Base-by-base conservation (phyloP, 2,888 invertebrate species). In the Drepanosiphum platanoidis region DNA sequence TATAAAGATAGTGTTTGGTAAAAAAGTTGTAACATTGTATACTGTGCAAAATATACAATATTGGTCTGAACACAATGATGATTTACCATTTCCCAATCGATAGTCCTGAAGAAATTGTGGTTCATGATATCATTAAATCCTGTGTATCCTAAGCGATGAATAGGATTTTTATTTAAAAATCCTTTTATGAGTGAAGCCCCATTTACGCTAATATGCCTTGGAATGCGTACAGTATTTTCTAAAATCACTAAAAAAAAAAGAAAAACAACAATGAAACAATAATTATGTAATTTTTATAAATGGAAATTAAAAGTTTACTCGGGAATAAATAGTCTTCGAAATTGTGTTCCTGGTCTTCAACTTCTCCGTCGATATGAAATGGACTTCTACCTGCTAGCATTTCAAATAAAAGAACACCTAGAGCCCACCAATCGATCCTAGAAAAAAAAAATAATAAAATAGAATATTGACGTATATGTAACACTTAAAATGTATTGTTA, bases 71-170 rank as follows among this genome's bases (percentile, higher is more conserved):
- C n/a, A n/a, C n/a, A n/a, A n/a, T n/a, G n/a, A n/a, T n/a, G n/a
- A n/a, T n/a, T n/a, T 90, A 97, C 97, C 95, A 96, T 93, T 90
- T 97, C 97, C 99, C 99, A 99, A 91, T 99, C 98, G 89, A 99
- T 97, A 89, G 94, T 94, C 90, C 97, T 97, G 93, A 98, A 99
- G 93, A 99, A 99, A 70, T 96, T 95, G 92, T 99, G 99, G 89
- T 93, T 93, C 89, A 96, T 95, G 90, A 99, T 99, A 89, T 99
- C 99, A 86, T 93, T 91, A 91, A 99, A 98, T 71, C 97, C 97
- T 86, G 94, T 94, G 88, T 97, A 95, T 71, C 99, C 99, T 88
- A 99, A 93, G 88, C 99, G 93, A 91, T 98, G 97, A 77, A 92
- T 93, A 30, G 98, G 99, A 91, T 96, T 97, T 93, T 99, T 99